Conservation (phyloP, 2,888 invertebrate species). For the Spatulosminthurus flaviceps region DNA sequence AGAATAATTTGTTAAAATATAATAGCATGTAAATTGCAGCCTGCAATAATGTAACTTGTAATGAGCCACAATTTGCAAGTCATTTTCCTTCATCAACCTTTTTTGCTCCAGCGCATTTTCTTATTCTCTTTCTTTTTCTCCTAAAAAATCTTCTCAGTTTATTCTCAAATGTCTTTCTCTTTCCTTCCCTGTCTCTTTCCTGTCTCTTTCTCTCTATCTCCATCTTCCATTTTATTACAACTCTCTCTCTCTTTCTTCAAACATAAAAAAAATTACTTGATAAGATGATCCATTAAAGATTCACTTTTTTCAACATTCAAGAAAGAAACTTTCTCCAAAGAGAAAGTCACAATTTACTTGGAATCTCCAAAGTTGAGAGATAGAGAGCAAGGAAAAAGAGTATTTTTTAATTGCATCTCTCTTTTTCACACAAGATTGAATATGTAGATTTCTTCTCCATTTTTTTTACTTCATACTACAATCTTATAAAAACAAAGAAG, state of each 20-base stretch:
- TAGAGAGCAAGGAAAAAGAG: not conserved
- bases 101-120: not conserved
- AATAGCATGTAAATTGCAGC: not conserved
- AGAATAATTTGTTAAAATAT: not conserved
- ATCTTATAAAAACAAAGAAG: not conserved
- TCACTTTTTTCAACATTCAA: no score
- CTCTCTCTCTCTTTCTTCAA: no score
- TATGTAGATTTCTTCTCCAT: not conserved
- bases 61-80: constrained; percentile 27
- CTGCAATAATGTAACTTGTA: not conserved
- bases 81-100: not conserved
- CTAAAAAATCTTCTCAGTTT: no score
- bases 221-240: not conserved
- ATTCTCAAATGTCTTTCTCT: not conserved
- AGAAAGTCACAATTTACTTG: no score
- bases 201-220: not conserved
- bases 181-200: not conserved
- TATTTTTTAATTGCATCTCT: not conserved
- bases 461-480: no score
- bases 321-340: no score
- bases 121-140: not conserved
- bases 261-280: no score
- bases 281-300: no score
- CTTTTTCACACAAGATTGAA: not conserved
- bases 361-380: not conserved